Base-by-base conservation (phyloP, 1,140 invertebrate genomes). In the Aphelinus certus region DNA sequence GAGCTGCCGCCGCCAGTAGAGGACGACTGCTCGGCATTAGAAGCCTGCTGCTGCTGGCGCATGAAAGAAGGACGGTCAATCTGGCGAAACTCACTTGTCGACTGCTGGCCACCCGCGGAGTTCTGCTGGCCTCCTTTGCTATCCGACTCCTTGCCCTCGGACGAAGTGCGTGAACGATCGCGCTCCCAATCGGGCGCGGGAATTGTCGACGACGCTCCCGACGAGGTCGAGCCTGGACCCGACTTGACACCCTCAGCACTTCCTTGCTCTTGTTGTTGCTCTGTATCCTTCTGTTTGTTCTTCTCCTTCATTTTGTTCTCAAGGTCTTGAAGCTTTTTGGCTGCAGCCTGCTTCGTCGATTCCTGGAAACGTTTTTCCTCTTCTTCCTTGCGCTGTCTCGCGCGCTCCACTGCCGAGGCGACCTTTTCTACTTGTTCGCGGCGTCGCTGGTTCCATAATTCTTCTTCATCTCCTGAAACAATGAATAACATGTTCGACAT, bases 311-410 rank as follows among this genome's bases (percentile, higher is more conserved):
- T 84, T 73, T 91, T 90, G 72, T 92, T 90, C 69, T 93, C 91
- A 2, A 92, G 80, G 79, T 90, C 88, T 76, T 90, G 89, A 26
- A 92, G 80, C 81, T 92, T 93, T 72, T 92, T 91, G 9, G 89
- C 89, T 49, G 91, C 92, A 7, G 90, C 86, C 81, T 88, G 87
- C 75, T 89, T 88, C 9, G 85, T 86, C 42, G 87, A 89, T 76
- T 91, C 89, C 76, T 92, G 91, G 79, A 90, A 94, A 64, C 93
- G 90, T 78, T 94, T 93, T 81, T 96, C 94, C 82, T 95, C 94
- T 80, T 96, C 93, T 80, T 95, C 93, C 79, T 94, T 93, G 9
- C 93, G 89, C 77, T 93, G 92, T 45, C 93, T 91, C 1, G 95
- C 95, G 67, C 93, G 89, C 77, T 94, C 93, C 3, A 94, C 91